Conservation (phyloP, 2,797 vertebrate genomes). For the Pogonophryne albipinna region DNA sequence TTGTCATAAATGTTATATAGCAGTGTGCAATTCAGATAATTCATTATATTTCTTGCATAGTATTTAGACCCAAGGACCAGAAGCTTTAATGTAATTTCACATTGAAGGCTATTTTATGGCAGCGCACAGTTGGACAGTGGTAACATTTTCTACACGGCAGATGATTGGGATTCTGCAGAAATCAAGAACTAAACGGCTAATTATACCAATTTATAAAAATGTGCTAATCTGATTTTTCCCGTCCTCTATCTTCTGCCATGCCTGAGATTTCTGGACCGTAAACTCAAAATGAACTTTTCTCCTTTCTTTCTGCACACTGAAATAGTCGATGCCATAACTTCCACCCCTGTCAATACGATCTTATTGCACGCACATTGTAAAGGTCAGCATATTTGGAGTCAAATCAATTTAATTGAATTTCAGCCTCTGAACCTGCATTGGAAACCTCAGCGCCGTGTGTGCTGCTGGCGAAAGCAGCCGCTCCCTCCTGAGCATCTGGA, state of each 20-base stretch:
- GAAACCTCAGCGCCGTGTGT: neutral
- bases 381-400: neutral
- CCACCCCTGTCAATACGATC: neutral
- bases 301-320: neutral
- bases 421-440: neutral
- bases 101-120: neutral
- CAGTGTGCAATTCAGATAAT: neutral
- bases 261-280: neutral
- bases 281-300: neutral
- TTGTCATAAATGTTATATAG: neutral
- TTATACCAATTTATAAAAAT: neutral
- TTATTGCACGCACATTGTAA: neutral
- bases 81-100: neutral
- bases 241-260: neutral
- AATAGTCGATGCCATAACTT: neutral
- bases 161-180: neutral
- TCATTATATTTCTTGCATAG: neutral
- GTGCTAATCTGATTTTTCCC: neutral
- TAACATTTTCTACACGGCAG: neutral
- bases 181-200: neutral
- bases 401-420: neutral
- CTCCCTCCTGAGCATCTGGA: conserved; percentile 10
- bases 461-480: neutral
- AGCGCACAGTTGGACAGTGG: neutral
- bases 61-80: neutral